Conservation (phyloP, 2,888 invertebrate genomes). For the Amaurobius ferox region DNA sequence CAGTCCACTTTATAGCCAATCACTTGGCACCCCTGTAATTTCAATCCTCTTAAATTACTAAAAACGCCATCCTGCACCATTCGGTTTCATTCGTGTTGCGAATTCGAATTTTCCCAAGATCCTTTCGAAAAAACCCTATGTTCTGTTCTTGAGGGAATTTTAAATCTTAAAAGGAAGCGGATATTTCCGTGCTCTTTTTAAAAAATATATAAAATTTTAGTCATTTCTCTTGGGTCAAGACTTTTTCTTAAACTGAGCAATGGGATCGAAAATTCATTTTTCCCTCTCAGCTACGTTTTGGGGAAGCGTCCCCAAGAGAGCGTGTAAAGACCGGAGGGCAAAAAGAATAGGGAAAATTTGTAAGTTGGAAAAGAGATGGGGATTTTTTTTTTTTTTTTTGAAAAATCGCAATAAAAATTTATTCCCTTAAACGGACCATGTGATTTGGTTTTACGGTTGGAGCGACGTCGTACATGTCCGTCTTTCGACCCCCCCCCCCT, state of each 20-base stretch:
- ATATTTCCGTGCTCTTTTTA: neutral
- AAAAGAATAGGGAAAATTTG: constrained; percentile 18
- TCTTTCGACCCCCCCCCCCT: constrained; percentile 2
- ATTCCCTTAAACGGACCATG: constrained; percentile 62
- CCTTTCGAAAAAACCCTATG: neutral
- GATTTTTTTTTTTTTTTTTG: too few relatives aligned
- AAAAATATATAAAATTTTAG: neutral
- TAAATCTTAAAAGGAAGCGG: neutral
- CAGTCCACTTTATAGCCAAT: too few relatives aligned
- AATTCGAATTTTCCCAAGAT: too few relatives aligned
- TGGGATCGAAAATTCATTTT: constrained; percentile 28
- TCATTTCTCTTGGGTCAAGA: constrained; percentile 20
- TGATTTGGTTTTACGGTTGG: constrained; percentile 67
- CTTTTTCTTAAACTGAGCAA: constrained; percentile 17
- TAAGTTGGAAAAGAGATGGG: constrained; percentile 11
- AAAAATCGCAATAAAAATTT: constrained; percentile 64
- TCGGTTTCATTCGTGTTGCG: too few relatives aligned
- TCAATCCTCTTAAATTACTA: too few relatives aligned
- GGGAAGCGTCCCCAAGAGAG: constrained; percentile 22
- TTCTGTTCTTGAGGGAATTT: neutral
- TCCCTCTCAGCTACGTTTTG: neutral
- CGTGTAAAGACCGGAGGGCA: constrained; percentile 22
- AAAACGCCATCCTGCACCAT: too few relatives aligned
- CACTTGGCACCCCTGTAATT: too few relatives aligned
- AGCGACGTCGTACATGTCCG: constrained; percentile 21